Evolutionary conservation across 2,113 vertebrate species (phyloP).

Genomic region (Xyliphius kryptos): DNA sequence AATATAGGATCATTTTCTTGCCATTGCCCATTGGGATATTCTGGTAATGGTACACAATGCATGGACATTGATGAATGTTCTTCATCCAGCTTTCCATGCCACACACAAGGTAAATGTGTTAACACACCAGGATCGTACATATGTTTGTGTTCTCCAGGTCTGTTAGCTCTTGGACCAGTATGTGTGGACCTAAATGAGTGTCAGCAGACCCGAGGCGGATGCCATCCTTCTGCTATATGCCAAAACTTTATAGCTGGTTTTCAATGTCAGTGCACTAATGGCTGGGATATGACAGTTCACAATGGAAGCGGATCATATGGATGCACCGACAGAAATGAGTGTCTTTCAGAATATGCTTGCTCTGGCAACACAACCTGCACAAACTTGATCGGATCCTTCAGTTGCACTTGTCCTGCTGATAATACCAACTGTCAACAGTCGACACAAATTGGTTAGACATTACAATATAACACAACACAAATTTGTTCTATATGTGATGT

Average conservation of each 20-base stretch:
- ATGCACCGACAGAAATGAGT: conserved; percentile 67
- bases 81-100: conserved; percentile 49
- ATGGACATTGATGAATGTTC: conserved; percentile 67
- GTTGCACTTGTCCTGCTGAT: conserved; percentile 56
- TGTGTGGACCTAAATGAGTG: conserved; percentile 72
- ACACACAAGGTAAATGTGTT: conserved; percentile 54
- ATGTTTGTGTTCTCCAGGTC: conserved; percentile 61
- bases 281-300: conserved; percentile 53
- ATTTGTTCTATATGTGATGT: too few species aligned
- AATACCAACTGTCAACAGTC: conserved; percentile 42
- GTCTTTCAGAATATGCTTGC: conserved; percentile 48
- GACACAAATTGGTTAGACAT: conserved; percentile 46
- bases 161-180: conserved; percentile 50
- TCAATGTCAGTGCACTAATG: conserved; percentile 56
- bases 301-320: conserved; percentile 47
- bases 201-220: conserved; percentile 49
- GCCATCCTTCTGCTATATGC: conserved; percentile 63
- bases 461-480: too few species aligned
- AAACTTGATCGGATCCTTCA: conserved; percentile 62
- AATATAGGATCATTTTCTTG: conserved; percentile 64
- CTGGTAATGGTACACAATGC: conserved; percentile 63
- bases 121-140: conserved; percentile 70
- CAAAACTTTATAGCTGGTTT: conserved; percentile 60
- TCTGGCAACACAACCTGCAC: conserved; percentile 48
- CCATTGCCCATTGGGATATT: conserved; percentile 58